Evolutionary conservation across 1,140 invertebrate genomes (phyloP), one percentile per base, ranked within the genome.

Genomic region (Nixonia krombeini): DNA sequence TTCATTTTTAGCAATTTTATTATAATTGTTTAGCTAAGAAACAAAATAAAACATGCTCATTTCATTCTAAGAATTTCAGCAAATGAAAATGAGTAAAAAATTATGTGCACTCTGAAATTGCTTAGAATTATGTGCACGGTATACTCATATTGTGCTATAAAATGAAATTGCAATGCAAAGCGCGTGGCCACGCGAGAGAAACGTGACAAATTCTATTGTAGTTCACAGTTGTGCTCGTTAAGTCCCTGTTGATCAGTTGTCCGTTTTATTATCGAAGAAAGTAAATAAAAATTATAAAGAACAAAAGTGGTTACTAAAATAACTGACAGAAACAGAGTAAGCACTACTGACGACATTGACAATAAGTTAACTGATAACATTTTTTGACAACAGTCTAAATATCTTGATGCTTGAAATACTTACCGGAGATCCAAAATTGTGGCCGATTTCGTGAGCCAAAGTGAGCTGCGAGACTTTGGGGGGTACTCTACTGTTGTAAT

Each of bases 351-450:
- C n/a, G n/a, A n/a, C n/a, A n/a, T n/a, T n/a, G n/a, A n/a, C n/a
- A n/a, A n/a, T n/a, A n/a, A n/a, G n/a, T n/a, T n/a, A n/a, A n/a
- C n/a, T n/a, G n/a, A n/a, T n/a, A n/a, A n/a, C n/a, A n/a, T n/a
- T n/a, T n/a, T n/a, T n/a, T n/a, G n/a, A n/a, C n/a, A n/a, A n/a
- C n/a, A n/a, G n/a, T n/a, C n/a, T n/a, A n/a, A n/a, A n/a, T n/a
- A n/a, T n/a, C n/a, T n/a, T n/a, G n/a, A n/a, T n/a, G n/a, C n/a
- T n/a, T n/a, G n/a, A 15, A 31, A 37, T 55, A 86, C 87, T 90
- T 87, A 96, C 94, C 77, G 96, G 95, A 62, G 97, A 98, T 45
- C 98, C 98, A 87, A 99, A 99, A 85, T 99, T 99, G 79, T 99
- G 98, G 2, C 98, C 98, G 75, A 99, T 98, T 86, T 99, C 98